Percentiles rank a stretch among this genome's conserved stretches.
Evolutionary conservation across 2,888 invertebrate species (phyloP).

Genomic region (Acleris holmiana): DNA sequence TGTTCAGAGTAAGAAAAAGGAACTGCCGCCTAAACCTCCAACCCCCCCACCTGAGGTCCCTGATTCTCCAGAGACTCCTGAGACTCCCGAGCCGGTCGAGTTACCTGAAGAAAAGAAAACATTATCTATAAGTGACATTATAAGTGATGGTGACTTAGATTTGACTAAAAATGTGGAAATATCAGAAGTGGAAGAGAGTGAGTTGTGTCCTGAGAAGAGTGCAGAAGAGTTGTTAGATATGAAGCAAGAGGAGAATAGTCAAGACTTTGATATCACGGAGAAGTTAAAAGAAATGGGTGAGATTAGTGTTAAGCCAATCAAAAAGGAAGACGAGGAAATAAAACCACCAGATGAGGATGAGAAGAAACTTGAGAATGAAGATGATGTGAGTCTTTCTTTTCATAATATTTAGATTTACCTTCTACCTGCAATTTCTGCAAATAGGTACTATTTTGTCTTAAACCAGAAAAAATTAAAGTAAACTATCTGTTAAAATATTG

Average conservation of each 20-base stretch:
- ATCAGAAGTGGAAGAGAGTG: conserved; percentile 75
- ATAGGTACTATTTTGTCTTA: no score
- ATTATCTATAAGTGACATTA: conserved; percentile 79
- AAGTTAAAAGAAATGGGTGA: conserved; percentile 87
- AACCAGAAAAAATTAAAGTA: no score
- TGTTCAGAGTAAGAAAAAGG: conserved; percentile 58
- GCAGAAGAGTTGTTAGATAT: conserved; percentile 70
- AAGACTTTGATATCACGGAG: conserved; percentile 85
- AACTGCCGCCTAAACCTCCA: conserved; percentile 45
- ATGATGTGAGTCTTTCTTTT: conserved; percentile 66
- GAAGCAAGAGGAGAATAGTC: conserved; percentile 72
- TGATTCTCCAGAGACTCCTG: neutral
- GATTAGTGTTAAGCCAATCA: conserved; percentile 76
- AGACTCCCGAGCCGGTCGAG: conserved; percentile 35
- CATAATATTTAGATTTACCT: neutral
- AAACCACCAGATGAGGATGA: conserved; percentile 53
- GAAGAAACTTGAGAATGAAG: conserved; percentile 70
- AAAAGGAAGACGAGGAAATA: conserved; percentile 59
- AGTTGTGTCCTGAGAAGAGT: conserved; percentile 72
- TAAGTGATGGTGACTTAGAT: conserved; percentile 77
- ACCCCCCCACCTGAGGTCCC: conserved; percentile 35
- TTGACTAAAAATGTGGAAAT: conserved; percentile 78
- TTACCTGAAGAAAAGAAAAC: conserved; percentile 64
- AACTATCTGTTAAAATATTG: no score
- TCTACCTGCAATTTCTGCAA: neutral